Conservation (phyloP, 2,797 vertebrate genomes). For the Muraenolepis orangiensis region DNA sequence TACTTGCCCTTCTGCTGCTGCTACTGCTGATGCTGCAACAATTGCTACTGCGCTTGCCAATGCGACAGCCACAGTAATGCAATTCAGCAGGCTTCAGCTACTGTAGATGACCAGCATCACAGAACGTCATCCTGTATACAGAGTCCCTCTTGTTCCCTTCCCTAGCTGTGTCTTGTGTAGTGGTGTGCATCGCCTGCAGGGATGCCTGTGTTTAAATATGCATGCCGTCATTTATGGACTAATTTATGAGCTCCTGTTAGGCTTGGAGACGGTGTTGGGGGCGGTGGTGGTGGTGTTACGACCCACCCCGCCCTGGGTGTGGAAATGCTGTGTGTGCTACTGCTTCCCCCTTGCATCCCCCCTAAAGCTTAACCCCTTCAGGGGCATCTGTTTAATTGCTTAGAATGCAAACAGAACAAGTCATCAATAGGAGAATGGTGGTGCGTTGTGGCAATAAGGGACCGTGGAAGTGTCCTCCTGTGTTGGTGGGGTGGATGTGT, state of each 20-base stretch:
- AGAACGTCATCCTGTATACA: constrained; percentile 1
- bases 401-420: constrained; percentile 8
- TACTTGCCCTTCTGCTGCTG: constrained; percentile 15
- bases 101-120: constrained; percentile 20
- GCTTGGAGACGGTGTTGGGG: neutral
- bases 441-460: constrained; percentile 37
- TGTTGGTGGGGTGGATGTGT: constrained; percentile 10
- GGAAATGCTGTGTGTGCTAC: constrained; percentile 19
- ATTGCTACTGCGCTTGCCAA: constrained; percentile 50
- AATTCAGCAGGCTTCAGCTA: constrained; percentile 43
- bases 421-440: constrained; percentile 11
- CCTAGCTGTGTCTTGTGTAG: neutral
- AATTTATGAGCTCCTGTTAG: constrained; percentile 13
- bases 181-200: constrained; percentile 9
- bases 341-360: constrained; percentile 41
- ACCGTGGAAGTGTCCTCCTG: constrained; percentile 7
- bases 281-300: constrained; percentile 36
- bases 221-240: constrained; percentile 16
- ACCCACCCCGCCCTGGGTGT: constrained; percentile 41
- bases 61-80: constrained; percentile 45
- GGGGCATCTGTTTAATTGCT: constrained; percentile 18
- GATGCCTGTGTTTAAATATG: constrained; percentile 15
- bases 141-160: constrained; percentile 25
- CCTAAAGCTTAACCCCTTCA: neutral
- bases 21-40: constrained; percentile 33